A percentile compares a stretch with the other conserved stretches of the same genome.
These are phyloP conservation scores for Scaeva pyrastri DNA, from an alignment of 2,888 invertebrate genomes.

Conservation along the genomic window DNA sequence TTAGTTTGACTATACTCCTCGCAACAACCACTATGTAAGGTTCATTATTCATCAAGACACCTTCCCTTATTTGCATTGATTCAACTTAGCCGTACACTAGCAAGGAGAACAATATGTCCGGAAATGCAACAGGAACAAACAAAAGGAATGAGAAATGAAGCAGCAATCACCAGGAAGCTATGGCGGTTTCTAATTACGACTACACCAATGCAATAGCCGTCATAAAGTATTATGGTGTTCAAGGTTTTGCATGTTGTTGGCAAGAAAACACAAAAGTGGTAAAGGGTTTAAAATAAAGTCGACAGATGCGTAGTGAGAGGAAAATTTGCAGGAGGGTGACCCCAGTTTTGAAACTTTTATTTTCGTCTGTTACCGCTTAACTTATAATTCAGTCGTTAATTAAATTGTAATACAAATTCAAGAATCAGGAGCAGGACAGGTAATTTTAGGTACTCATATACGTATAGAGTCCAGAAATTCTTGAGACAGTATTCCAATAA, in stretches of 20 bases:
- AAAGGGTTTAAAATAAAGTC: background rate
- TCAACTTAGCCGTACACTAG: background rate
- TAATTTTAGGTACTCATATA: no score
- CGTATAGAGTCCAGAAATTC: no score
- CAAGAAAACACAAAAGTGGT: slow-evolving; percentile 3
- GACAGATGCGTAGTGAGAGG: no score
- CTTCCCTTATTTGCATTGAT: background rate
- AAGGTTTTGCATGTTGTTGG: slow-evolving; percentile 13
- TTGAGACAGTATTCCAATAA: no score
- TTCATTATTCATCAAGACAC: background rate
- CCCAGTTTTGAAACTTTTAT: no score
- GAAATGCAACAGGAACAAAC: slow-evolving; percentile 27
- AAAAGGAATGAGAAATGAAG: slow-evolving; percentile 12
- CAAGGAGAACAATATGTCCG: background rate
- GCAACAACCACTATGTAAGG: no score
- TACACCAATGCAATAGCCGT: slow-evolving; percentile 43
- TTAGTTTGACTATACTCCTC: no score
- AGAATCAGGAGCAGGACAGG: no score
- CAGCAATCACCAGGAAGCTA: slow-evolving; percentile 36
- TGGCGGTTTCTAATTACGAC: slow-evolving; percentile 55
- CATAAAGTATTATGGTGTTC: slow-evolving; percentile 19
- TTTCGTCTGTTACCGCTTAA: no score
- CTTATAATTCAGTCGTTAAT: no score
- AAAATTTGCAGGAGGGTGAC: no score
- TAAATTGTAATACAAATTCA: no score